These are phyloP conservation scores for Zalophus californianus DNA, from an alignment of 2,797 vertebrate genomes.

Conservation along the genomic window DNA sequence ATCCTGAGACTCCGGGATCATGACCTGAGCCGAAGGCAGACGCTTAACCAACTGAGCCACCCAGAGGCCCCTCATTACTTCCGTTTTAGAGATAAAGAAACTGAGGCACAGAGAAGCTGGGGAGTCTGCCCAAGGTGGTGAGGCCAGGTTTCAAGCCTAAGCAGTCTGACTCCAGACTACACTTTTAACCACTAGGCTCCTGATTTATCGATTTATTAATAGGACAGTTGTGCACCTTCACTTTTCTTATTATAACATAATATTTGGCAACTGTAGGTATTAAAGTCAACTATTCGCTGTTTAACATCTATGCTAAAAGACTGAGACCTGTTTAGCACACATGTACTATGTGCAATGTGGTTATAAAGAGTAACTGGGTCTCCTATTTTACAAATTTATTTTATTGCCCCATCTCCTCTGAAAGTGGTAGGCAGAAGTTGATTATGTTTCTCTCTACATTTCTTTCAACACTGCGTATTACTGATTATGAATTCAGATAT, in stretches of 20 bases:
- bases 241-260: conserved; percentile 48
- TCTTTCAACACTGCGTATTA: conserved; percentile 40
- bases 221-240: not conserved
- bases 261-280: not conserved
- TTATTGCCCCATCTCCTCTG: conserved; percentile 31
- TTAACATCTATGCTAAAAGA: conserved; percentile 54
- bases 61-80: not conserved
- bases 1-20: not conserved
- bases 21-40: no score
- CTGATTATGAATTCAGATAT: conserved; percentile 53
- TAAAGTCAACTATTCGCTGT: conserved; percentile 40
- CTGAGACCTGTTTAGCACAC: not conserved
- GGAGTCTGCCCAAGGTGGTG: not conserved
- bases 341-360: not conserved
- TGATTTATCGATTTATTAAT: conserved; percentile 44
- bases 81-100: conserved; percentile 62
- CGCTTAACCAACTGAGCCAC: not conserved
- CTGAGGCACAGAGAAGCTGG: not conserved
- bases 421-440: conserved; percentile 42
- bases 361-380: conserved; percentile 46
- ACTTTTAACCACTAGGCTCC: not conserved
- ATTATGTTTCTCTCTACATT: conserved; percentile 3
- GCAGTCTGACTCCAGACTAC: not conserved
- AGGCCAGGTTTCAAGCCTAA: not conserved
- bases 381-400: conserved; percentile 59